These are phyloP conservation scores for Temnothorax rugatulus DNA, from an alignment of 2,888 invertebrate species.

Conservation along the genomic window DNA sequence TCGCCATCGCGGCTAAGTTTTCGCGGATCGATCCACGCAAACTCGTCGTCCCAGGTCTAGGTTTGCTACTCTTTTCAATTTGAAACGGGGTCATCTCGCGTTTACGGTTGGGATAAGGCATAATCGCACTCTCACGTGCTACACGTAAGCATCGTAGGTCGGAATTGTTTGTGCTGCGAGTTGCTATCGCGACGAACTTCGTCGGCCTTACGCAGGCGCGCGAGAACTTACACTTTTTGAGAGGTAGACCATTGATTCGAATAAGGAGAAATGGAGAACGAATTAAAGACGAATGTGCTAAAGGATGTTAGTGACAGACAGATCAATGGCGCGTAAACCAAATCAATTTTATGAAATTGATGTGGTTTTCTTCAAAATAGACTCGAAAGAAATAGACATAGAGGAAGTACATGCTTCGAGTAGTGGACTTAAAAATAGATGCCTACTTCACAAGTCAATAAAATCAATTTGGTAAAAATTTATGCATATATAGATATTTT, in stretches of 20 bases:
- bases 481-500: neutral
- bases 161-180: slow-evolving; percentile 57
- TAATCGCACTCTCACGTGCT: slow-evolving; percentile 42
- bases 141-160: slow-evolving; percentile 52
- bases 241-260: slow-evolving; percentile 45
- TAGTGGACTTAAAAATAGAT: neutral
- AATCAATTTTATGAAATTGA: slow-evolving; percentile 17
- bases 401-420: neutral
- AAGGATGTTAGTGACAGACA: neutral
- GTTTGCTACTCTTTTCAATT: slow-evolving; percentile 20
- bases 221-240: slow-evolving; percentile 3
- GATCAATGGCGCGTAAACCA: slow-evolving; percentile 7
- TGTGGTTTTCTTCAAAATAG: neutral
- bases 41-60: slow-evolving; percentile 20
- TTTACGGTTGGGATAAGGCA: slow-evolving; percentile 35
- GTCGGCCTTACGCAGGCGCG: slow-evolving; percentile 31
- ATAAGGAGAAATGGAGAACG: neutral
- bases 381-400: neutral
- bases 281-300: neutral
- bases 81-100: slow-evolving; percentile 45
- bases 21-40: slow-evolving; percentile 41
- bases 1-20: neutral
- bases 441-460: neutral
- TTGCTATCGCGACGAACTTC: slow-evolving; percentile 58
- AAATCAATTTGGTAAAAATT: neutral